Conservation (phyloP, 2,888 invertebrate genomes). For the Dasypolia templi region DNA sequence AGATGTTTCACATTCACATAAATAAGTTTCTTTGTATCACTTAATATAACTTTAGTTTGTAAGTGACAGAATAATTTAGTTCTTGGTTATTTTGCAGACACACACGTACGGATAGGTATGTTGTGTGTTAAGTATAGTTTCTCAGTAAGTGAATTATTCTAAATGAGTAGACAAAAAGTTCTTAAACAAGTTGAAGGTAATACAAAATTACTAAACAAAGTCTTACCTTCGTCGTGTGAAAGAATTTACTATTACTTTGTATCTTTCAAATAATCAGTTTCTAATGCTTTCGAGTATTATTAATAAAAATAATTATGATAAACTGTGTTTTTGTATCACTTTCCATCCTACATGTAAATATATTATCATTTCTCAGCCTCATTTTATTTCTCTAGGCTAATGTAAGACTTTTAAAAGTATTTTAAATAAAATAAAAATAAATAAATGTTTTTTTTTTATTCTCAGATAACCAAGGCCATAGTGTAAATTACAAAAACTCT, state of each 20-base stretch:
- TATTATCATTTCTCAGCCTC: not conserved
- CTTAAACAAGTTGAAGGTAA: not conserved
- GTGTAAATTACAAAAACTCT: no score
- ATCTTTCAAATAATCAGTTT: constrained; percentile 45
- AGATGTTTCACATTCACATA: constrained; percentile 13
- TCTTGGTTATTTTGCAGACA: constrained; percentile 49
- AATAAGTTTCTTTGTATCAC: constrained; percentile 43
- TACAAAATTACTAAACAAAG: constrained; percentile 7
- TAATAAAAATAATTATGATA: constrained; percentile 47
- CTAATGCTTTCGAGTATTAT: constrained; percentile 52
- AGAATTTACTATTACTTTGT: not conserved
- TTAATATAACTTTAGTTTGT: constrained; percentile 38
- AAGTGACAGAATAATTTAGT: constrained; percentile 33
- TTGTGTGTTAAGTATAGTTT: no score
- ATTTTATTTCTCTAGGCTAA: not conserved
- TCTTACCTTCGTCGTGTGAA: constrained; percentile 6
- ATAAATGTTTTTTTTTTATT: no score
- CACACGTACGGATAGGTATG: not conserved
- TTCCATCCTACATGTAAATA: no score
- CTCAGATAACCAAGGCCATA: no score
- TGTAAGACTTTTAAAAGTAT: not conserved
- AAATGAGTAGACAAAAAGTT: no score
- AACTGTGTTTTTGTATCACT: not conserved
- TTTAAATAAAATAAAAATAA: no score
- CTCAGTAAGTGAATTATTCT: no score